Evolutionary conservation across 2,888 invertebrate species (phyloP).

Genomic region (Onthophagus sagittarius): DNA sequence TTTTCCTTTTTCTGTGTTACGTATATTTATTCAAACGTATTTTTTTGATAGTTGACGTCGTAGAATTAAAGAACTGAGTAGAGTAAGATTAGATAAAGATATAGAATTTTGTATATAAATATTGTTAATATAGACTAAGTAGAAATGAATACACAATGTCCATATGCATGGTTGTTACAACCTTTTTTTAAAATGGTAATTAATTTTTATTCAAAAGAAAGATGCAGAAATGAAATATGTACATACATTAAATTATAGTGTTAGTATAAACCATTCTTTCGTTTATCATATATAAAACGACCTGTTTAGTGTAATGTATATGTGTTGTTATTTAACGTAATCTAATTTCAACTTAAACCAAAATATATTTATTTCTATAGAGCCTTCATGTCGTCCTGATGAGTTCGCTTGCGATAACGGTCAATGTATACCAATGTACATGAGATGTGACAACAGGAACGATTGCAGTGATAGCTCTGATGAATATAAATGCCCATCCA

Average conservation of each 20-base stretch:
- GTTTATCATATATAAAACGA: not conserved
- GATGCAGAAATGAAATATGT: not conserved
- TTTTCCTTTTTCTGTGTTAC: not conserved
- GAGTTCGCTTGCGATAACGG: constrained; percentile 69
- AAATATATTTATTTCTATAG: constrained; percentile 14
- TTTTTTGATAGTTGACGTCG: not conserved
- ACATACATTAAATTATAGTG: not conserved
- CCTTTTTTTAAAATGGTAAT: not conserved
- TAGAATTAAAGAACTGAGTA: not conserved
- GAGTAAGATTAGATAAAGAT: not conserved
- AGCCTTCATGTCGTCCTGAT: constrained; percentile 49
- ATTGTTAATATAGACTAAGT: not conserved
- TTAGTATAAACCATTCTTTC: not conserved
- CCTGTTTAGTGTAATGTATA: not conserved
- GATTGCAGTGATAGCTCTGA: constrained; percentile 74
- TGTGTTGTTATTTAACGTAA: not conserved
- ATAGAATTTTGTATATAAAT: not conserved
- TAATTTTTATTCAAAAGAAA: not conserved
- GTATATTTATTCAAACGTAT: not conserved
- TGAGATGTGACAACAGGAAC: constrained; percentile 55
- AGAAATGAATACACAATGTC: not conserved
- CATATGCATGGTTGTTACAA: constrained; percentile 13
- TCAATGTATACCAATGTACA: constrained; percentile 52
- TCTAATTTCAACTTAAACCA: not conserved
- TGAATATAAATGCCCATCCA: constrained; percentile 55